Conservation (phyloP, 2,888 invertebrate genomes). For the Panzeria rudis region DNA sequence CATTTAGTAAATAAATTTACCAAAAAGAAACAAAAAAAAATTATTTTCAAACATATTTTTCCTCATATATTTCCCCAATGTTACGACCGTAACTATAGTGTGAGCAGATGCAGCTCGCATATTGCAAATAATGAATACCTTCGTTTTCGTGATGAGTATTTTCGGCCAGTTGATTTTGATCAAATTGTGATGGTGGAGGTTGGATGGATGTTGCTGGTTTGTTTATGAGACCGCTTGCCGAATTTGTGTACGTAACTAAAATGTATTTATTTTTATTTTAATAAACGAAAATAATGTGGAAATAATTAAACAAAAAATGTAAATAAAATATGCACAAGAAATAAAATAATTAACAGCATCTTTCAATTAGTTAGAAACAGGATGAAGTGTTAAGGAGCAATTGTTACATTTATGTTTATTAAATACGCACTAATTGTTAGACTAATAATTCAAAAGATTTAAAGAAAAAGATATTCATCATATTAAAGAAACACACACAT, state of each 20-base stretch:
- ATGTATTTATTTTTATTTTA: slow-evolving; percentile 43
- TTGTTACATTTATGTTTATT: slow-evolving; percentile 28
- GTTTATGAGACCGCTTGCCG: slow-evolving; percentile 76
- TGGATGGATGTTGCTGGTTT: slow-evolving; percentile 58
- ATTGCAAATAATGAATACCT: slow-evolving; percentile 78
- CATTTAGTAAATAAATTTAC: too few species aligned
- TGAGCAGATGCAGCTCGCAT: slow-evolving; percentile 15
- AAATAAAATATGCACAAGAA: slow-evolving; percentile 31
- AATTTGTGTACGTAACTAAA: slow-evolving; percentile 79
- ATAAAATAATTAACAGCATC: slow-evolving; percentile 12
- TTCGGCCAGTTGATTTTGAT: slow-evolving; percentile 64
- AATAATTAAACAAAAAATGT: slow-evolving; percentile 12
- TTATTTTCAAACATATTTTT: too few species aligned
- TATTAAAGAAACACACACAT: slow-evolving; percentile 68
- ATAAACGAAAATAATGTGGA: slow-evolving; percentile 51
- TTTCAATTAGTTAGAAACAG: slow-evolving; percentile 24
- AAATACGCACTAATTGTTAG: slow-evolving; percentile 21
- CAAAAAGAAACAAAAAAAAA: too few species aligned
- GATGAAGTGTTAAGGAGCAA: slow-evolving; percentile 26
- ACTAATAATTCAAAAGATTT: slow-evolving; percentile 33
- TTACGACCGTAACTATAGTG: too few species aligned
- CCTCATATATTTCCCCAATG: too few species aligned
- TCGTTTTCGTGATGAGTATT: slow-evolving; percentile 77
- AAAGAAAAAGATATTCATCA: slow-evolving; percentile 40
- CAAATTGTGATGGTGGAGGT: slow-evolving; percentile 49